Evolutionary conservation across 2,113 vertebrate species (phyloP).

Genomic region (Chlamydotis undulata): DNA sequence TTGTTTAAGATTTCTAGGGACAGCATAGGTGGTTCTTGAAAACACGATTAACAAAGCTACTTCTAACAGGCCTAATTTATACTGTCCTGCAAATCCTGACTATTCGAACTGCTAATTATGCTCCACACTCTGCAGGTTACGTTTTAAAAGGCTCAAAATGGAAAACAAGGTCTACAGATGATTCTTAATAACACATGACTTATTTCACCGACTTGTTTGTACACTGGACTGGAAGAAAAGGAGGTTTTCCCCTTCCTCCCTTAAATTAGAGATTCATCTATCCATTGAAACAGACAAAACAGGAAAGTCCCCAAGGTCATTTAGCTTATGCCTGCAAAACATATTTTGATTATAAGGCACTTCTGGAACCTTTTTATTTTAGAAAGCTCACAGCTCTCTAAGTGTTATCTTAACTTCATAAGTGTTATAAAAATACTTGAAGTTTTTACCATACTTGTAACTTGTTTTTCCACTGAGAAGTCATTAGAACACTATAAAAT

Average conservation of each 20-base stretch:
- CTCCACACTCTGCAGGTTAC: conserved; percentile 26
- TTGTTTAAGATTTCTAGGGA: conserved; percentile 5
- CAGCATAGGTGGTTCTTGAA: background rate
- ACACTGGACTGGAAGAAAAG: conserved; percentile 30
- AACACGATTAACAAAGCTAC: conserved; percentile 32
- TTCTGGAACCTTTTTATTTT: conserved; percentile 37
- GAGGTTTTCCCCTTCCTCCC: background rate
- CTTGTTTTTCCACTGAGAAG: conserved; percentile 4
- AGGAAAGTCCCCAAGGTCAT: conserved; percentile 29
- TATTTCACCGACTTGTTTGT: conserved; percentile 29
- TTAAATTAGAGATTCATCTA: conserved; percentile 49
- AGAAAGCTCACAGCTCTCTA: background rate
- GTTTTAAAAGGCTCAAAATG: conserved; percentile 41
- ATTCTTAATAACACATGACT: conserved; percentile 49
- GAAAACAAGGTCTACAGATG: conserved; percentile 27
- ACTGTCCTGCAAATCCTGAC: conserved; percentile 1
- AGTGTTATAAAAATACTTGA: background rate
- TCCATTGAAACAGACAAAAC: conserved; percentile 58
- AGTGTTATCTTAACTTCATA: background rate
- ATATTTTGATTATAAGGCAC: conserved; percentile 49
- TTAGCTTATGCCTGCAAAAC: conserved; percentile 41
- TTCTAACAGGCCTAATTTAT: conserved; percentile 4
- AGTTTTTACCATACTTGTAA: background rate
- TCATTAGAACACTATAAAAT: background rate
- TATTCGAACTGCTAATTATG: conserved; percentile 11